Evolutionary conservation across 2,888 invertebrate genomes (phyloP).

Genomic region (Leistus spinibarbis): DNA sequence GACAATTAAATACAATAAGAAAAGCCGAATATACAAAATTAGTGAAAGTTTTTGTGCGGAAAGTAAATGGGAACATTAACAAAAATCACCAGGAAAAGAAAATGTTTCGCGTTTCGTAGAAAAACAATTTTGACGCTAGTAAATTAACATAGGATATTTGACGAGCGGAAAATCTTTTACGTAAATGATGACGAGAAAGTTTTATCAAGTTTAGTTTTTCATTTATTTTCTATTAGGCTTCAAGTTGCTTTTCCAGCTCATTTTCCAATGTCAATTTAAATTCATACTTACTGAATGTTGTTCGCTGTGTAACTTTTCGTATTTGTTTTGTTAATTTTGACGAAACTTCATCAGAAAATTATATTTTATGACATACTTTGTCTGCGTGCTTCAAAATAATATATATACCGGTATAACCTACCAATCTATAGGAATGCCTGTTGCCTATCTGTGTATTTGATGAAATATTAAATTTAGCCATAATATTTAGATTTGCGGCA

Average conservation of each 20-base stretch:
- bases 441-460: neutral
- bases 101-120: neutral
- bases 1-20: no score
- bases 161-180: neutral
- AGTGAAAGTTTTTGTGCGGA: neutral
- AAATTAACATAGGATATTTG: neutral
- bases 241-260: constrained; percentile 44
- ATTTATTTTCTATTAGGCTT: constrained; percentile 25
- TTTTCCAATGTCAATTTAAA: constrained; percentile 51
- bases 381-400: neutral
- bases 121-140: neutral
- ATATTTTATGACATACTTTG: neutral
- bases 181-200: constrained; percentile 1
- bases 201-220: constrained; percentile 33
- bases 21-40: neutral
- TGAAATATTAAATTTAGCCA: neutral
- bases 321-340: neutral
- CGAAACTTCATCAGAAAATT: neutral
- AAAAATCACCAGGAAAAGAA: neutral
- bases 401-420: neutral
- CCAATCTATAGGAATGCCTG: no score
- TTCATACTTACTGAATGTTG: constrained; percentile 50
- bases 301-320: neutral
- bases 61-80: neutral
- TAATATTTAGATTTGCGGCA: neutral